A percentile compares a stretch with the other conserved stretches of the same genome.
Evolutionary conservation across 2,113 vertebrate species (phyloP).

Genomic region (Triplophysa rosa): DNA sequence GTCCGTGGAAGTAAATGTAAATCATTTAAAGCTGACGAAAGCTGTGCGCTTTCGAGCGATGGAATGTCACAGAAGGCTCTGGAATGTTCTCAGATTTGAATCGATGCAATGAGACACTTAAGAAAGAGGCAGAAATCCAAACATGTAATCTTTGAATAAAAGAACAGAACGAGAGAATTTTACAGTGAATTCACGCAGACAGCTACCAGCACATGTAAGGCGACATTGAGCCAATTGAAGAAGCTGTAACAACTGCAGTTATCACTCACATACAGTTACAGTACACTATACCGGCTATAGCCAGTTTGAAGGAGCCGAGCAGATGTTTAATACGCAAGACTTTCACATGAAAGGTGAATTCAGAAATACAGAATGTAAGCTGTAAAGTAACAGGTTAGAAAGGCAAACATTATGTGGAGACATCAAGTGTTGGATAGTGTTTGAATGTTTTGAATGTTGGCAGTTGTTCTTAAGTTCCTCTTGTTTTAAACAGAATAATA

Average conservation of each 20-base stretch:
- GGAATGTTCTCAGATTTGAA: conserved; percentile 34
- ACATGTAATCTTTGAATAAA: neutral
- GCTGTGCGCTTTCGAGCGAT: conserved; percentile 51
- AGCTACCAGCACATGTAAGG: neutral
- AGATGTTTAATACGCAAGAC: neutral
- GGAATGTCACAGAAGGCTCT: conserved; percentile 15
- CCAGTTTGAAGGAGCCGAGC: no score
- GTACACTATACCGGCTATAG: neutral
- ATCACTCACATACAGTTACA: neutral
- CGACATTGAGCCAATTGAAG: neutral
- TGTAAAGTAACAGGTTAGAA: conserved; percentile 8
- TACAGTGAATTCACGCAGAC: neutral
- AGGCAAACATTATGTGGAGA: neutral
- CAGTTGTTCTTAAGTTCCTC: conserved; percentile 54
- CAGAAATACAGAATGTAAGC: conserved; percentile 3
- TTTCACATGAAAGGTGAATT: conserved; percentile 40
- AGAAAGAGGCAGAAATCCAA: neutral
- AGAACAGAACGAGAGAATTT: neutral
- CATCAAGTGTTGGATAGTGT: conserved; percentile 31
- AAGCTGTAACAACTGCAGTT: neutral
- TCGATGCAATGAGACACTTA: neutral
- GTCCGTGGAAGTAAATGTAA: conserved; percentile 64
- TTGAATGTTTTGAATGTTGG: conserved; percentile 51
- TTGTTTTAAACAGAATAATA: conserved; percentile 53
- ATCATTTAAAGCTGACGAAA: conserved; percentile 66